Conservation (phyloP, 2,113 vertebrate species). For the Leptobrachium leishanense region DNA sequence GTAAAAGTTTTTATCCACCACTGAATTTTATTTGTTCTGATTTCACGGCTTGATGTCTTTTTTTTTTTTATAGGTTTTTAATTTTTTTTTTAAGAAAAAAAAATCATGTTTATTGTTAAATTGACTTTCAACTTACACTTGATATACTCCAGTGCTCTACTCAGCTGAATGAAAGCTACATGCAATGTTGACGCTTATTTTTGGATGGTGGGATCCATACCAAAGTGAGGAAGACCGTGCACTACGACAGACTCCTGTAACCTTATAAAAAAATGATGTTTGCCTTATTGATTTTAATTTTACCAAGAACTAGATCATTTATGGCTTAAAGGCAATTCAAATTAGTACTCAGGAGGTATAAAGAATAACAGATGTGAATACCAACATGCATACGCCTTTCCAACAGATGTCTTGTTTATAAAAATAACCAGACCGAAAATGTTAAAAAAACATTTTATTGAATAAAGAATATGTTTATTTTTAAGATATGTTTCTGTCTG, state of each 20-base stretch:
- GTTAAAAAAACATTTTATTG: slow-evolving; percentile 73
- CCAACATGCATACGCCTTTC: slow-evolving; percentile 49
- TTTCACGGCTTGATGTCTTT: slow-evolving; percentile 59
- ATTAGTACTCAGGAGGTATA: slow-evolving; percentile 74
- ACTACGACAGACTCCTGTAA: slow-evolving; percentile 61
- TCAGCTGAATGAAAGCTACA: slow-evolving; percentile 66
- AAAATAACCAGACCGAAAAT: slow-evolving; percentile 66
- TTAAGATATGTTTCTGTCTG: slow-evolving; percentile 69
- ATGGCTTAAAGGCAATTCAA: slow-evolving; percentile 68
- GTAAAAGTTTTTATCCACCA: slow-evolving; percentile 23
- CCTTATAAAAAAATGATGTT: slow-evolving; percentile 34
- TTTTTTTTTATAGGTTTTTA: slow-evolving; percentile 71
- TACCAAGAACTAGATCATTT: slow-evolving; percentile 60
- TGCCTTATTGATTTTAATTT: slow-evolving; percentile 42
- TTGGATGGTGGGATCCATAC: slow-evolving; percentile 68
- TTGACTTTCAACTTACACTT: slow-evolving; percentile 63
- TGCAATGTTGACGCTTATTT: slow-evolving; percentile 63
- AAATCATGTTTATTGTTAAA: slow-evolving; percentile 68
- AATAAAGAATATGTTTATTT: slow-evolving; percentile 74
- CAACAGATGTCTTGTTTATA: slow-evolving; percentile 65
- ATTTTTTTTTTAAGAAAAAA: slow-evolving; percentile 69
- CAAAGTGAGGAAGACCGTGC: slow-evolving; percentile 71
- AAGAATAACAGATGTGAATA: slow-evolving; percentile 45
- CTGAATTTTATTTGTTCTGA: slow-evolving; percentile 21
- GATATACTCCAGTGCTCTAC: slow-evolving; percentile 63